Evolutionary conservation across 2,113 vertebrate genomes (phyloP).

Genomic region (Psittacula cyanocephala): DNA sequence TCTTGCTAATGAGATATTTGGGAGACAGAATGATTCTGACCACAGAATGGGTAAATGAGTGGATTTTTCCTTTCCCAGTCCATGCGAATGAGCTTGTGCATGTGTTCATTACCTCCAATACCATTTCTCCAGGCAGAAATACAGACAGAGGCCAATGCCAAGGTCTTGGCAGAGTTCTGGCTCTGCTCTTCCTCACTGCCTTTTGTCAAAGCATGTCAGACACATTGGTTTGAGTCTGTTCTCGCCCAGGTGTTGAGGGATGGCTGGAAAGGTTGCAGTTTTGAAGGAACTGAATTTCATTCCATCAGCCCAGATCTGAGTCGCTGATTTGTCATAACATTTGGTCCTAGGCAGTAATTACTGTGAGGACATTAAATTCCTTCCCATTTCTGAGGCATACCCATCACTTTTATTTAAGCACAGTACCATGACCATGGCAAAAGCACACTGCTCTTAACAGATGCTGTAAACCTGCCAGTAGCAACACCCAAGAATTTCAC

Average conservation of each 20-base stretch:
- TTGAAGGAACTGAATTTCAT: neutral
- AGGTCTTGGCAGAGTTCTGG: neutral
- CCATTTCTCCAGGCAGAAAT: neutral
- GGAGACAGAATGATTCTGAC: neutral
- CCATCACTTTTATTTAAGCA: neutral
- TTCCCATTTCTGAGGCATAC: neutral
- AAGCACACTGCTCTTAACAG: neutral
- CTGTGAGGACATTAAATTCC: neutral
- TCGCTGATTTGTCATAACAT: neutral
- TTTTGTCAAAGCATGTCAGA: neutral
- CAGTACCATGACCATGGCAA: accelerated
- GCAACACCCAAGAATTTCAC: neutral
- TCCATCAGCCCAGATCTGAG: neutral
- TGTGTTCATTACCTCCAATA: neutral
- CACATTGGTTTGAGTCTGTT: neutral
- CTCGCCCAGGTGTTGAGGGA: neutral
- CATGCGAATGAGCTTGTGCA: neutral
- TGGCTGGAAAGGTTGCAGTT: neutral
- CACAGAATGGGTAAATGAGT: neutral
- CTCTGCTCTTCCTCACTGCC: neutral
- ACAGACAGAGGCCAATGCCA: accelerated
- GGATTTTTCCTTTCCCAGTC: neutral
- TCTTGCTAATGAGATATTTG: neutral
- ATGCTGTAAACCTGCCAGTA: neutral
- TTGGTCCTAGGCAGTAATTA: neutral